Evolutionary conservation across 2,888 invertebrate genomes (phyloP).

Genomic region (Frankliniella intonsa): DNA sequence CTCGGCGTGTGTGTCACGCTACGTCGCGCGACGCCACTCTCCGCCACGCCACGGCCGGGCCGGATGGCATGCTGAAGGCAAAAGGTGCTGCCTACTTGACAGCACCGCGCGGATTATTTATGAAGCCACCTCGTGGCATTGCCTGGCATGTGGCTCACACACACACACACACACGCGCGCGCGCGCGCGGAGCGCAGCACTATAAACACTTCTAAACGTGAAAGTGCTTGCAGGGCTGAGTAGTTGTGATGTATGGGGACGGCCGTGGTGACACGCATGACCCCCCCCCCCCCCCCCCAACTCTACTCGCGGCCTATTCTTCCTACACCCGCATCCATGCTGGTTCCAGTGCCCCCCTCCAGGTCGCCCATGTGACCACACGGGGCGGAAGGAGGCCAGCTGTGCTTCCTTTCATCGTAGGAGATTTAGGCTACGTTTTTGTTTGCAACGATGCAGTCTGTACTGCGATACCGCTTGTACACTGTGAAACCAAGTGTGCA

Average conservation of each 20-base stretch:
- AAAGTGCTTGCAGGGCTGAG: slow-evolving; percentile 15
- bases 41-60: background rate
- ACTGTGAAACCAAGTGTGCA: no score
- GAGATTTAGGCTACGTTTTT: no score
- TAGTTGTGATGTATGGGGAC: slow-evolving; percentile 25
- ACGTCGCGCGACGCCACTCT: background rate
- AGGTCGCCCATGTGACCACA: background rate
- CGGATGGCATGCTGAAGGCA: slow-evolving; percentile 8
- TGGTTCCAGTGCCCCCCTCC: background rate
- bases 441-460: no score
- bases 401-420: no score
- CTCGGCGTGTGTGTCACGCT: no score
- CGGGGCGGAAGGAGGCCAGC: background rate
- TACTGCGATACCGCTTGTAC: no score
- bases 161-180: background rate
- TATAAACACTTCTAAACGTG: slow-evolving; percentile 27
- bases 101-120: background rate
- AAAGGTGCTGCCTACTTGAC: slow-evolving; percentile 24
- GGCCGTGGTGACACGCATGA: slow-evolving; percentile 12
- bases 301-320: background rate
- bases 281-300: background rate
- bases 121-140: slow-evolving; percentile 13
- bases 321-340: background rate
- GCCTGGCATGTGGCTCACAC: background rate
- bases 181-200: background rate